Evolutionary conservation across 2,888 invertebrate species (phyloP), one percentile per base, ranked within the genome.

Genomic region (Amorpha juglandis): DNA sequence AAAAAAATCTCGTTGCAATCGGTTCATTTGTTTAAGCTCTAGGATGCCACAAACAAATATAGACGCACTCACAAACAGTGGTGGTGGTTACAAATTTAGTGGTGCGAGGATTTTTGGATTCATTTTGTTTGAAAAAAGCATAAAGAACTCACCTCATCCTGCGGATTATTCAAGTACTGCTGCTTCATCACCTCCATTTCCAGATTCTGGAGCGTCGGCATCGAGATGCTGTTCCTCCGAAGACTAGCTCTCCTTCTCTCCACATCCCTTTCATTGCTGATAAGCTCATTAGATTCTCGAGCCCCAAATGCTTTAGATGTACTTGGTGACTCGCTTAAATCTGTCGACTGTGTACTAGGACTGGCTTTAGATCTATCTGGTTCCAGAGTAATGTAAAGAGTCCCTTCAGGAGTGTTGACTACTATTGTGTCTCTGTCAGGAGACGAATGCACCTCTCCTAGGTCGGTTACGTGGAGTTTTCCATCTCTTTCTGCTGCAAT

Each of bases 141-240:
- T 21, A 12, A n/a, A 53, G 1, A 63, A 81, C 91, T 87, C 67
- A 92, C 92, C 83, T 78, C 86, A 71, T 88, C 88, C 47, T 82
- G 85, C 0, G 85, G 82, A 70, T 79, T 83, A 55, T 83, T 84
- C 72, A 87, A 65, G 70, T 87, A 91, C 69, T 90, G 94, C 76
- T 88, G 94, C 77, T 80, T 86, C 72, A 95, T 75, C 8, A 95
- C 94, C 75, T 95, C 94, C 73, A 94, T 74, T 68, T 96, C 96
- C 83, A 97, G 87, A 64, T 95, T 95, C 78, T 96, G 95, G 67
- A 97, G 89, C 72, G 94, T 94, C 3, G 97, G 97, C 93, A 97
- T 94, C 2, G 97, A 97, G 70, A 96, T 95, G 2, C 96, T 96
- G 74, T 96, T 96, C 72, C 96, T 94, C 63, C 96, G 92, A 63